Evolutionary conservation across 64 coral and sea anemone genomes (phyloP).

Genomic region (Stylophora pistillata): DNA sequence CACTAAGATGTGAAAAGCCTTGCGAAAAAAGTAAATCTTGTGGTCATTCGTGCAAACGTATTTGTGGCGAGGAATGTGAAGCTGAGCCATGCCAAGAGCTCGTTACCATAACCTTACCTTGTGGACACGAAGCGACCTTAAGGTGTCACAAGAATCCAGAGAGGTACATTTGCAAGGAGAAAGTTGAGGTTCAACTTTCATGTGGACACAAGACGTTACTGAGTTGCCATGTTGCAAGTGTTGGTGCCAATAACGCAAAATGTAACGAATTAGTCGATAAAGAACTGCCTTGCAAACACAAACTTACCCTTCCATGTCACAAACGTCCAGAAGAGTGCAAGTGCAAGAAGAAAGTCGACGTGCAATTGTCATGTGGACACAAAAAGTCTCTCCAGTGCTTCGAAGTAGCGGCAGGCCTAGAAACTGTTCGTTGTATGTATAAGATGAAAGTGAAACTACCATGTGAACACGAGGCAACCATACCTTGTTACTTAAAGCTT

Average conservation of each 20-base stretch:
- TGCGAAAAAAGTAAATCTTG: conserved; percentile 48
- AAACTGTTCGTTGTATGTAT: background rate
- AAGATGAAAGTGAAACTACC: background rate
- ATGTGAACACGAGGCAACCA: background rate
- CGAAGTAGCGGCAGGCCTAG: background rate
- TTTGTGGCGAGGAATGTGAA: conserved; percentile 32
- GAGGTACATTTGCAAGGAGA: conserved; percentile 11
- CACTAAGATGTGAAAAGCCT: background rate
- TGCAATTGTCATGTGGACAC: conserved; percentile 49
- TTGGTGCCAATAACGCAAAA: background rate
- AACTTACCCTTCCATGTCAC: conserved; percentile 11
- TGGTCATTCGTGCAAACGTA: conserved; percentile 47
- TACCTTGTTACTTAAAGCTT: conserved; percentile 25
- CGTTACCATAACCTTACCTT: conserved; percentile 25
- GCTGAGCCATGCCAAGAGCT: conserved; percentile 19
- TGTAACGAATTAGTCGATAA: conserved; percentile 2
- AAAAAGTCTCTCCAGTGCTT: conserved; percentile 14
- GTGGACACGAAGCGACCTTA: conserved; percentile 22
- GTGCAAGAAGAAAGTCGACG: background rate
- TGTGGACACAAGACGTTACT: background rate
- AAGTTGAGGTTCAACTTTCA: background rate
- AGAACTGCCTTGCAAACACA: conserved; percentile 41
- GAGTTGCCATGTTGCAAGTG: background rate
- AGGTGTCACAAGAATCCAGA: conserved; percentile 13
- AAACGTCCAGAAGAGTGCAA: background rate